These are phyloP conservation scores for Solenodon paradoxus DNA, from an alignment of 2,113 vertebrate genomes.

Conservation along the genomic window DNA sequence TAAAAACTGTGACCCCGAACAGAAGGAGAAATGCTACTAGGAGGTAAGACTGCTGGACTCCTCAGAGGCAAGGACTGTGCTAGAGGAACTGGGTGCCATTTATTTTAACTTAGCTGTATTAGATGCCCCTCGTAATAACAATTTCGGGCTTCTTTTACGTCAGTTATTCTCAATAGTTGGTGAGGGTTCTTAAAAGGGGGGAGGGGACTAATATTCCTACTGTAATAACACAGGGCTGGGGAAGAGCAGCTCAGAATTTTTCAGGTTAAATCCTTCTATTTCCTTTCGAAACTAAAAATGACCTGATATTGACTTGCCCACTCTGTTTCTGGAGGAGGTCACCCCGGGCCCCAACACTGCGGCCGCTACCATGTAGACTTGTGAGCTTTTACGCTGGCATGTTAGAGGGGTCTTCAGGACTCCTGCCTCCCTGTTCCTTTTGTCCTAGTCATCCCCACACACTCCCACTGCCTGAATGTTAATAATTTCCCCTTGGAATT, in stretches of 20 bases:
- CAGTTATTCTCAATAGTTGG: not conserved
- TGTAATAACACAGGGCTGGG: constrained; percentile 1
- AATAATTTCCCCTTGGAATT: constrained; percentile 29
- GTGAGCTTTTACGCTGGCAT: not conserved
- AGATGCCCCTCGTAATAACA: not conserved
- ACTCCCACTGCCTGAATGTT: not conserved
- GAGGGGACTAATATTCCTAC: not conserved
- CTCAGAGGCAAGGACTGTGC: not conserved
- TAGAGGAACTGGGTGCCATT: not conserved
- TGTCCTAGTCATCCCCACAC: not conserved
- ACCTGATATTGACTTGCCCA: not conserved
- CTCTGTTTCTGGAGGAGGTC: not conserved
- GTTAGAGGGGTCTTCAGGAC: not conserved
- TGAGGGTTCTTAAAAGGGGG: not conserved
- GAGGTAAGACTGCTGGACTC: not conserved
- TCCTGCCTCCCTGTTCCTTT: not conserved
- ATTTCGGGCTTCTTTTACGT: constrained; percentile 20
- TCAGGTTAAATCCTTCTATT: constrained; percentile 23
- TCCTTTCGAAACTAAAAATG: constrained; percentile 1
- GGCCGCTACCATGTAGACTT: not conserved
- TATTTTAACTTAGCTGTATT: constrained; percentile 31
- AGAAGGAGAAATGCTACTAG: constrained; percentile 31
- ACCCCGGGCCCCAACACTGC: not conserved
- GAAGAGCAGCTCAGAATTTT: not conserved
- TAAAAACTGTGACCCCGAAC: constrained; percentile 25